Conservation (phyloP, 2,797 vertebrate genomes). For the Paramormyrops hopkinsi region DNA sequence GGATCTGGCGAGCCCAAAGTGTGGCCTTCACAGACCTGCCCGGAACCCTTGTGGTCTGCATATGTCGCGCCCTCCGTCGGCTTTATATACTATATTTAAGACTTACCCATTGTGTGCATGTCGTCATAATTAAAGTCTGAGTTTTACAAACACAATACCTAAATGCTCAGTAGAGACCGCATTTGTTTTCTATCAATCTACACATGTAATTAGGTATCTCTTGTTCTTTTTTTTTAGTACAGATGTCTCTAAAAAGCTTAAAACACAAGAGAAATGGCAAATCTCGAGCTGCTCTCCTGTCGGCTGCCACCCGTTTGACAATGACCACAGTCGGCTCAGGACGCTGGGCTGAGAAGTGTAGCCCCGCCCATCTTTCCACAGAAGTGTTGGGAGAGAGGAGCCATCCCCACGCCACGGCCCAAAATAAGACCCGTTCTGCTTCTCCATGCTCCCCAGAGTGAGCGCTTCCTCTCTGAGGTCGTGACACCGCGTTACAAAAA, state of each 20-base stretch:
- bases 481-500: not conserved
- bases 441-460: not conserved
- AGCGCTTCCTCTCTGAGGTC: not conserved
- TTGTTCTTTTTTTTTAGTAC: not conserved
- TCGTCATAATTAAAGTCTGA: not conserved
- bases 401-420: not conserved
- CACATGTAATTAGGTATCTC: not conserved
- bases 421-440: not conserved
- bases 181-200: constrained; percentile 1
- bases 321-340: not conserved
- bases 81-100: not conserved
- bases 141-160: not conserved
- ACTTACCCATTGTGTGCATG: not conserved
- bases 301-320: not conserved
- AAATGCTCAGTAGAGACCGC: not conserved
- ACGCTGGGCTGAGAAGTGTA: not conserved
- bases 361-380: not conserved
- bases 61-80: not conserved
- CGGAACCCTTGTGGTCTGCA: not conserved
- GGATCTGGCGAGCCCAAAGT: not conserved
- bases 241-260: not conserved
- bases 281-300: not conserved
- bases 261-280: not conserved
- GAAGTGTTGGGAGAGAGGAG: not conserved
- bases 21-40: not conserved